Evolutionary conservation across 1,140 invertebrate species (phyloP), one percentile per base, ranked within the genome.

Genomic region (Ceratosolen solmsi): DNA sequence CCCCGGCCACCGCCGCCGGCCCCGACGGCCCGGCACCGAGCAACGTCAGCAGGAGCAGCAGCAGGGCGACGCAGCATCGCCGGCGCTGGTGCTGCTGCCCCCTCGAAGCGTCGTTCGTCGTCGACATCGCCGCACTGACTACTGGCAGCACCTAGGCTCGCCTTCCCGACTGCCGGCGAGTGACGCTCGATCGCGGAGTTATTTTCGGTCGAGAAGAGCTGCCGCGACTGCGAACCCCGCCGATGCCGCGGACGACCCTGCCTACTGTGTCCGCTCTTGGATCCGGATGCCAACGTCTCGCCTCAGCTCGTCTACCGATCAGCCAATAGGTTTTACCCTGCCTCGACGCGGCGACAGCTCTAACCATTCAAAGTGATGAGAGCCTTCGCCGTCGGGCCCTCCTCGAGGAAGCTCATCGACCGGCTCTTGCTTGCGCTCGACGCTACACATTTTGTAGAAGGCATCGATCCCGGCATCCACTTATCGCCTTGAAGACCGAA

Each of bases 101-200:
- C 88, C 88, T 88, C 89, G 90, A 89, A 90, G 87, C 89, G 90
- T 90, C 90, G 90, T 92, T 92, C 91, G 89, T 89, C 89, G 88
- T 91, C 90, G 90, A 91, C 90, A 92, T 92, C 89, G 90, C 90
- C 90, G 89, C 90, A 91, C 91, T 91, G 87, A 91, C 91, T 92
- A 88, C n/a, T n/a, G n/a, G n/a, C n/a, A n/a, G n/a, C n/a, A n/a
- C n/a, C n/a, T n/a, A n/a, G n/a, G n/a, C n/a, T n/a, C n/a, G n/a
- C n/a, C n/a, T n/a, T n/a, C n/a, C 49, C 51, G 51, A 68, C 63
- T 33, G 63, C 2, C 60, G 73, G 25, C 46, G 4, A 9, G 3
- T 46, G 33, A 7, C 36, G 17, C 46, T 9, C 56, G n/a, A 22
- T 49, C 51, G n/a, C 9, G 46, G 41, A 41, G 22, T 41, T 72